Conservation (phyloP, 2,113 vertebrate species). For the Sturnus vulgaris region DNA sequence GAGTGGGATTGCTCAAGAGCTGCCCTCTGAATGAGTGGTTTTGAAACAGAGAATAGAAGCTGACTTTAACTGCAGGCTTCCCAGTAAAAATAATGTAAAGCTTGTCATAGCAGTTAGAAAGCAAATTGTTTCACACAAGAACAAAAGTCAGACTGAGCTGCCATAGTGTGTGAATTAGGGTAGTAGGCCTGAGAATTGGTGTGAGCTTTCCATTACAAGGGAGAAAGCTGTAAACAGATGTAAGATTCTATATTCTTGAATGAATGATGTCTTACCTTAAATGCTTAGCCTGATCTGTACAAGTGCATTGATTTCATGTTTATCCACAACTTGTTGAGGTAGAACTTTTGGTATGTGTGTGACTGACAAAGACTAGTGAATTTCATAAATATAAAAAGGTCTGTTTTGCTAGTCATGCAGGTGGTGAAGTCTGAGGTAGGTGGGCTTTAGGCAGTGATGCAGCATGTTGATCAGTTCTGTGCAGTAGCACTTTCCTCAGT, state of each 20-base stretch:
- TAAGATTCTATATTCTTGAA: background rate
- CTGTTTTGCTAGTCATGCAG: background rate
- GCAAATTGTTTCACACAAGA: background rate
- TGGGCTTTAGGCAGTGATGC: background rate
- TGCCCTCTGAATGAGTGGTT: background rate
- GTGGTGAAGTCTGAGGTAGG: background rate
- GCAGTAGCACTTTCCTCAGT: background rate
- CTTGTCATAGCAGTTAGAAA: background rate
- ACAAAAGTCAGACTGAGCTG: background rate
- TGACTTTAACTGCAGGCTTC: background rate
- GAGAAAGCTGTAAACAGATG: background rate
- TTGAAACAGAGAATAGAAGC: background rate
- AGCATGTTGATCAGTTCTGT: background rate
- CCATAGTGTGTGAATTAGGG: background rate
- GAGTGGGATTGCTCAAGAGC: slow-evolving; percentile 27
- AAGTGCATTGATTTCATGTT: background rate
- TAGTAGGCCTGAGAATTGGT: background rate
- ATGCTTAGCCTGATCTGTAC: rapidly evolving
- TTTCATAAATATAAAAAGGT: background rate
- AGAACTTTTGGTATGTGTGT: background rate
- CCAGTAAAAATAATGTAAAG: background rate
- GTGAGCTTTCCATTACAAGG: background rate
- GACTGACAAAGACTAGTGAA: background rate
- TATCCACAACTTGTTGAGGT: background rate
- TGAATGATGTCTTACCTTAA: background rate